Evolutionary conservation across 2,888 invertebrate species (phyloP), one percentile per base, ranked within the genome.

Genomic region (Oxyscelio sp.): DNA sequence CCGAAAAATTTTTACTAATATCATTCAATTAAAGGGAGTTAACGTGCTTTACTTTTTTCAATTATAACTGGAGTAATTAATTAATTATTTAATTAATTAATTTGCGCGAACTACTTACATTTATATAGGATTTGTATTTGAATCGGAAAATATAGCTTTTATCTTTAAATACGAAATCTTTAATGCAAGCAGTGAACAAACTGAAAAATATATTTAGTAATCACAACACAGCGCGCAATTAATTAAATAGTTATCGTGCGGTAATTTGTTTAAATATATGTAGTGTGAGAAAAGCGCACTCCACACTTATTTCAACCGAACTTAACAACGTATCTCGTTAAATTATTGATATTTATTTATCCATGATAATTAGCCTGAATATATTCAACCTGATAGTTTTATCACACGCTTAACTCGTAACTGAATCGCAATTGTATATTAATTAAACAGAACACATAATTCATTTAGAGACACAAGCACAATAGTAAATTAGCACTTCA

Each of bases 11-110:
- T 71, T 71, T 34, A 59, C 45, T 48, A 58, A 58, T 70, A 34
- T 24, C 59, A 38, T 59, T 71, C 38, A 59, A 71, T 71, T 59
- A 59, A 34, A 38, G 24, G 24, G 31, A 43, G 58, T 70, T 45
- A 31, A 48, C 45, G 38, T 22, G 70, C 45, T 58, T 58, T 17
- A 70, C 56, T 70, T 70, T 56, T 45, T 13, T 27, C n/a, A 15
- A 50, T 6, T 13, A 50, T 34, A 48, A 21, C 11, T 43, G 24
- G 24, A 4, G n/a, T n/a, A n/a, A n/a, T n/a, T n/a, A n/a, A n/a
- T n/a, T n/a, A n/a, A n/a, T n/a, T n/a, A n/a, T n/a, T n/a, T n/a
- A n/a, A 43, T 43, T 27, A 40, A 19, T 40, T 27, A 22, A 40
- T 56, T 56, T 19, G 19, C 31, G 9, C 27, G 3, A 9, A 27